Evolutionary conservation across 1,140 invertebrate genomes (phyloP).

Genomic region (Mactra quadrangularis): DNA sequence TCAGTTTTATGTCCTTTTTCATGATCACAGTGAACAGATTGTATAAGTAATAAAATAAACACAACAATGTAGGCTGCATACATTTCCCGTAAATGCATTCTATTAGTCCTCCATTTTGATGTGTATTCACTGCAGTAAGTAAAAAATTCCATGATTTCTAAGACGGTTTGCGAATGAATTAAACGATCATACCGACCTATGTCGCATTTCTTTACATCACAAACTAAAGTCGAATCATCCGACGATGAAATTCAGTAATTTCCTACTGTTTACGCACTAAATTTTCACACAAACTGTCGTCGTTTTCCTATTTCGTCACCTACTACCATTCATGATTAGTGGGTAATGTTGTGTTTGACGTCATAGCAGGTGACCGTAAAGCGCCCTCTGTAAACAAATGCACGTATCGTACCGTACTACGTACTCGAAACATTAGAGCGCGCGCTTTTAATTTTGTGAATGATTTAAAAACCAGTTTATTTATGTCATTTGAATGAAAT

Average conservation of each 20-base stretch:
- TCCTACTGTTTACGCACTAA: neutral
- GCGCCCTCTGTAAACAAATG: conserved; percentile 58
- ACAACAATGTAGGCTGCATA: neutral
- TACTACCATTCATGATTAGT: conserved; percentile 32
- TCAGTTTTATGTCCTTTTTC: neutral
- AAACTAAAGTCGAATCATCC: neutral
- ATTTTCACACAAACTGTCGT: neutral
- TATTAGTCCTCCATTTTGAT: conserved; percentile 20
- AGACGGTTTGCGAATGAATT: neutral
- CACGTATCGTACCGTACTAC: no score
- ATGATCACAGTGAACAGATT: neutral
- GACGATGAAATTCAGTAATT: neutral
- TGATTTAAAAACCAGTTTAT: no score
- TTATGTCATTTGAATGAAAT: no score
- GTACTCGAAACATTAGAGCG: no score
- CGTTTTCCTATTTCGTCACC: conserved; percentile 38
- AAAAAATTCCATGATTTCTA: conserved; percentile 17
- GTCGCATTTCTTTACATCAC: neutral
- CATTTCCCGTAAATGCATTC: neutral
- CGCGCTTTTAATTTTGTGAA: no score
- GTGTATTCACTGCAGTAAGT: neutral
- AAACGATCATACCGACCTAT: neutral
- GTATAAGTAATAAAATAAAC: neutral
- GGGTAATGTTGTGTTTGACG: conserved; percentile 38
- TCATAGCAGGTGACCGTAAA: conserved; percentile 59